These are phyloP conservation scores for Zygogramma bicolorata DNA, from an alignment of 2,888 invertebrate genomes.

Conservation along the genomic window DNA sequence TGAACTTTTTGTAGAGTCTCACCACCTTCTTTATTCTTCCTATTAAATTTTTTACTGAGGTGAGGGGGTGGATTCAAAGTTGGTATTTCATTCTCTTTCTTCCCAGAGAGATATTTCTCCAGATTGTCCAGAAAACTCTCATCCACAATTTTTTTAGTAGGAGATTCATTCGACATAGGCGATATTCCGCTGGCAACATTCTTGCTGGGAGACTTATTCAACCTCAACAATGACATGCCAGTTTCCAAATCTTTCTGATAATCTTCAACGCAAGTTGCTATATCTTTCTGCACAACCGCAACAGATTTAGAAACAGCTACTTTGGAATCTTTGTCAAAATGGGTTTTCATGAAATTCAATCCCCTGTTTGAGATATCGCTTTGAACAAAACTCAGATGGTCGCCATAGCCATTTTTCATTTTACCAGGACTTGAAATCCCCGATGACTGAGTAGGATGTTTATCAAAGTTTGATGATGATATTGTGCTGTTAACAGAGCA, in stretches of 20 bases:
- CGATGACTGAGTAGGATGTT: neutral
- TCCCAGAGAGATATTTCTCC: conserved; percentile 71
- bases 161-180: conserved; percentile 46
- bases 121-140: conserved; percentile 73
- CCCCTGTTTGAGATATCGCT: conserved; percentile 54
- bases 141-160: conserved; percentile 35
- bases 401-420: conserved; percentile 22
- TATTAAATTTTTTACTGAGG: conserved; percentile 36
- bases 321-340: conserved; percentile 35
- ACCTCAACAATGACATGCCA: conserved; percentile 44
- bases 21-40: conserved; percentile 34
- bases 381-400: conserved; percentile 32
- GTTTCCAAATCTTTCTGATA: conserved; percentile 35
- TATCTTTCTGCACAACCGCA: conserved; percentile 47
- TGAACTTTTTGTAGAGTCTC: conserved; percentile 61
- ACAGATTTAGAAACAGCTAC: conserved; percentile 48
- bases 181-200: conserved; percentile 15
- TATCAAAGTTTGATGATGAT: conserved; percentile 8
- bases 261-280: conserved; percentile 37
- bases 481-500: conserved; percentile 6
- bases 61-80: conserved; percentile 68
- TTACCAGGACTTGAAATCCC: conserved; percentile 22
- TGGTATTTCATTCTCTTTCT: conserved; percentile 62
- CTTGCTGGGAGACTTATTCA: conserved; percentile 46
- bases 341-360: conserved; percentile 48